Base-by-base conservation (phyloP, 2,797 vertebrate genomes). In the Tangara arthus region DNA sequence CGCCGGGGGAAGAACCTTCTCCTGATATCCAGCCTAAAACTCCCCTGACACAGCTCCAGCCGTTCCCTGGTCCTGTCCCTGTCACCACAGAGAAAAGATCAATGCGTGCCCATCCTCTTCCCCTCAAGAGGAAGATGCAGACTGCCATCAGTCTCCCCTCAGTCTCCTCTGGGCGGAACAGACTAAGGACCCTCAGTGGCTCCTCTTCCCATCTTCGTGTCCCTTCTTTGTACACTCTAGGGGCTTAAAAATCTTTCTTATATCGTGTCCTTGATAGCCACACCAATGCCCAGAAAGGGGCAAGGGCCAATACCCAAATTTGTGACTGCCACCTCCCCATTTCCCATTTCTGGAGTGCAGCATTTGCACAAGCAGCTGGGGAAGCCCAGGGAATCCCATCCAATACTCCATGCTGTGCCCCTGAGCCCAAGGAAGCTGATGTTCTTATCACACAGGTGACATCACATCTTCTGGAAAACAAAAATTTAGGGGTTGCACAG, bases 241-340 rank as follows among this genome's bases (percentile, higher is more conserved):
- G 2, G 11, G 9, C 9, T 39, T 13, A 26, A 46, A 27, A 52
- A 37, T 49, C 46, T 63, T 63, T 10, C 44, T 39, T 34, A 19
- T 1, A 41, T 7, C 4, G 7, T 47, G 15, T 8, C 23, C 49
- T 12, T 4, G 20, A 12, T 2, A 39, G 46, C 10, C 56, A 42
- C 60, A 27, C 1, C 9, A 35, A 14, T 2, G 23, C 35, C 46
- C 12, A 56, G 69, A 26, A 60, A n/a, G 7, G 19, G 20, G 13
- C 15, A 3, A 9, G 46, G 15, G 37, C 32, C 19, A 18, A 11
- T 11, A 21, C 8, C 7, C 52, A 15, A 34, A 32, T 23, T 46
- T 0, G 0, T 3, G 15, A 6, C 7, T 23, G 15, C n/a, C 30
- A 22, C 19, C 16, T 34, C 23, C 52, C 23, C 2, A 0, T 5